Evolutionary conservation across 1,140 invertebrate species (phyloP).

Genomic region (Cyrtorhinus lividipennis): DNA sequence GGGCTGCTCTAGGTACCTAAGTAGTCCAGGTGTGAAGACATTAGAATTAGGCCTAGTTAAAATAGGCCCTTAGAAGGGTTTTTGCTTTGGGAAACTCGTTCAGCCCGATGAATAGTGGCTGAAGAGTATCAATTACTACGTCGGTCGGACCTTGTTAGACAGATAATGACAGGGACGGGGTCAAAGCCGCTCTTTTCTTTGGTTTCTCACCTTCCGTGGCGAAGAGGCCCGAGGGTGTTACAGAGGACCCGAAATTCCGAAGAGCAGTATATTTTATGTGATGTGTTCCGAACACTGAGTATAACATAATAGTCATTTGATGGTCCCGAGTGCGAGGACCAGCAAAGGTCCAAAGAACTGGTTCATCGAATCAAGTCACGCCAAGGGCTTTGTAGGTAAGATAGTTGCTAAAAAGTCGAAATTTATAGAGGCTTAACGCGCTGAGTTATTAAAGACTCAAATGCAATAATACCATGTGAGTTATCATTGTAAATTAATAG

Average conservation of each 20-base stretch:
- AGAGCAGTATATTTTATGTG: no score
- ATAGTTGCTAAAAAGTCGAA: no score
- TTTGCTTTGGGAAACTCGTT: background rate
- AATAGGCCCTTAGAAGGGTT: background rate
- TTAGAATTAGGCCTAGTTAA: background rate
- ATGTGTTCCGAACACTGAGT: no score
- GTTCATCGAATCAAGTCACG: no score
- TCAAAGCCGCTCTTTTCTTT: constrained; percentile 6
- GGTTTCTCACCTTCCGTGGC: background rate
- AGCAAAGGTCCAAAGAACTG: no score
- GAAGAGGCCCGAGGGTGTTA: background rate
- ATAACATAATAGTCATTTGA: no score
- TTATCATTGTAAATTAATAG: no score
- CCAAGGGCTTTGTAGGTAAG: no score
- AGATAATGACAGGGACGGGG: constrained; percentile 9
- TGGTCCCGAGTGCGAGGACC: no score
- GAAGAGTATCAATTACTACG: constrained; percentile 10
- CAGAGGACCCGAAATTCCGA: background rate
- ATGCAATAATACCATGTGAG: no score
- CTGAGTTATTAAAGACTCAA: no score
- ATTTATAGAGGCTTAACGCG: no score
- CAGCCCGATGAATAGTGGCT: constrained; percentile 7
- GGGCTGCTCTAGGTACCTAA: background rate
- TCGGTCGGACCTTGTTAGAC: constrained; percentile 9
- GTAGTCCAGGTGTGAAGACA: constrained; percentile 12